These are phyloP conservation scores for Bradypodion pumilum DNA, from an alignment of 2,797 vertebrate species.

Conservation along the genomic window DNA sequence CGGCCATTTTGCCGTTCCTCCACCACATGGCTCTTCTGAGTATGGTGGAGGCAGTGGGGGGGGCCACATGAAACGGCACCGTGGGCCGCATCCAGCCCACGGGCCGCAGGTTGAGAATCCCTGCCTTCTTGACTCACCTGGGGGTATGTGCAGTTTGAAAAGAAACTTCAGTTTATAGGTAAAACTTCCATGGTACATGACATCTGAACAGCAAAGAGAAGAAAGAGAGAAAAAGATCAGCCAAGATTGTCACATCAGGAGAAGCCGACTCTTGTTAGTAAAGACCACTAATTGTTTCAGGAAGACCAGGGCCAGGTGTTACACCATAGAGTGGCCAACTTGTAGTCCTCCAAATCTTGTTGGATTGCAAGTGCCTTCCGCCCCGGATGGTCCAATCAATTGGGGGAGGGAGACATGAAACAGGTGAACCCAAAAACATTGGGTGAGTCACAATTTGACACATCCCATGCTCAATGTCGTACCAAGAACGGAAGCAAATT, in stretches of 20 bases:
- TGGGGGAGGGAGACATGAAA: no score
- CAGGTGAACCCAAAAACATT: no score
- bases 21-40: no score
- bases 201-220: constrained; percentile 77
- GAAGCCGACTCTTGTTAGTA: not conserved
- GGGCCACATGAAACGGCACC: no score
- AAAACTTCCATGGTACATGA: constrained; percentile 90
- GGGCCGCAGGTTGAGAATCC: no score
- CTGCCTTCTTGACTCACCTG: constrained; percentile 88
- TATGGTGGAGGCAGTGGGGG: no score
- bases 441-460: no score
- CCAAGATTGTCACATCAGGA: not conserved
- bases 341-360: not conserved
- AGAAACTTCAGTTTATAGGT: constrained; percentile 96
- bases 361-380: not conserved
- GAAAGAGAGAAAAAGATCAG: not conserved
- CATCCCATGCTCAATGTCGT: constrained; percentile 29
- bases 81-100: no score
- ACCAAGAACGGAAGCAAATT: constrained; percentile 90
- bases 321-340: no score
- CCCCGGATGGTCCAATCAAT: not conserved
- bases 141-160: constrained; percentile 95
- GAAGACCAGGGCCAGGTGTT: no score
- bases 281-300: not conserved
- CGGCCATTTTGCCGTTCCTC: no score